Base-by-base conservation (phyloP, 1,140 invertebrate genomes). In the Manduca sexta region DNA sequence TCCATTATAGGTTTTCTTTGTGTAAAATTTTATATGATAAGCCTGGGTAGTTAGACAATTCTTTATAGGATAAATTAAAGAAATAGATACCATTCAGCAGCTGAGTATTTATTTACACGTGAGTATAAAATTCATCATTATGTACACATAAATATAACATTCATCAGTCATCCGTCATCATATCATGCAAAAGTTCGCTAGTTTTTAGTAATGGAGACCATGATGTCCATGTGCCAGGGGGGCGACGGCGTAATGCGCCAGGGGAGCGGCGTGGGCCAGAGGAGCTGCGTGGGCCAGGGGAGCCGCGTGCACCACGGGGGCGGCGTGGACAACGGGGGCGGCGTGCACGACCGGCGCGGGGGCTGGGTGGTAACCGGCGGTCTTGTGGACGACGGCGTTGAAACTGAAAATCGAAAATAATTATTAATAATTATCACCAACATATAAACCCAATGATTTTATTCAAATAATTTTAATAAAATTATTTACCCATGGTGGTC, bases 321-420 rank as follows among this genome's bases (percentile, higher is more conserved):
- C 56, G 39, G 60, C 71, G 50, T 74, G 68, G 26, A 54, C 49
- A 2, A 60, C 43, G 45, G 59, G 52, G 14, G 55, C 41, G 21
- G 41, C 59, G 49, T 67, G 64, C 4, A 72, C 75, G 6, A 76
- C 69, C 2, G 41, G 41, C 11, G 41, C 41, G 35, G 80, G 77
- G 52, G 80, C 75, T 44, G 80, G 78, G 69, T 86, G 84, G 61
- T 82, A 75, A 34, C 83, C 83, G 39, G 78, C 69, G 52, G 84
- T 82, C 64, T 86, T 87, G 80, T 84, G 79, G 39, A 87, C 84
- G 4, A 87, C 80, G 3, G 84, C 84, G 79, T 87, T 86, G 82
- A 87, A 87, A 70, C 84, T 87, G 69, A 12, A 68, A 69, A 37
- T 29, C 54, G 47, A 58, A 40, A 13, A 21, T 3, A 14, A 35